A percentile compares a stretch with the other conserved stretches of the same genome.
Evolutionary conservation across 2,888 invertebrate genomes (phyloP).

Genomic region (Tromatobia lineatoria): DNA sequence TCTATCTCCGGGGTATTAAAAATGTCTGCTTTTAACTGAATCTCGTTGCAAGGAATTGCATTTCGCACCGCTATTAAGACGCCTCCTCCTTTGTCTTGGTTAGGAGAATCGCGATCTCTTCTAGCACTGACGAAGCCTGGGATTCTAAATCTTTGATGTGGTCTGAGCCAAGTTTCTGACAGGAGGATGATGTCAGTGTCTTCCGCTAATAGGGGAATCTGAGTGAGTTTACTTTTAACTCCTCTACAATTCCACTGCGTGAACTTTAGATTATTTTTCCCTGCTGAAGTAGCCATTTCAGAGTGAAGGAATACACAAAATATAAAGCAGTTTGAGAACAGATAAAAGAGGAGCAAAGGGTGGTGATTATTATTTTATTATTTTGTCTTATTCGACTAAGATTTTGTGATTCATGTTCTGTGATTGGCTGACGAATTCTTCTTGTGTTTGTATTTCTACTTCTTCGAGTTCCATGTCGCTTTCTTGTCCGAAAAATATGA

Average conservation of each 20-base stretch:
- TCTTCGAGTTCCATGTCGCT: conserved; percentile 1
- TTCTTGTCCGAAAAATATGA: background rate
- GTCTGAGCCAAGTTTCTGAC: conserved; percentile 25
- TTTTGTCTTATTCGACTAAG: conserved; percentile 3
- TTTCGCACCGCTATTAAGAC: conserved; percentile 1
- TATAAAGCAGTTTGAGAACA: conserved; percentile 1
- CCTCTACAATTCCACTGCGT: conserved; percentile 28
- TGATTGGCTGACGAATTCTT: background rate
- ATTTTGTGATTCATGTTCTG: conserved; percentile 3
- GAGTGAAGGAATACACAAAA: conserved; percentile 6
- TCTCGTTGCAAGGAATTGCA: conserved; percentile 5
- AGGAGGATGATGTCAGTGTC: conserved; percentile 27
- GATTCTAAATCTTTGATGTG: conserved; percentile 7
- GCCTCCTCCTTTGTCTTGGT: conserved; percentile 7
- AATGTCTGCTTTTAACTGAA: background rate
- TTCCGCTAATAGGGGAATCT: conserved; percentile 13
- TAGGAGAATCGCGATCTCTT: conserved; percentile 2
- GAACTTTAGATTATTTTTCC: conserved; percentile 8
- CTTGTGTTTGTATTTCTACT: conserved; percentile 6
- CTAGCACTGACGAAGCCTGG: conserved; percentile 4
- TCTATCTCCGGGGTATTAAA: conserved; percentile 29
- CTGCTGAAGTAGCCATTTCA: conserved; percentile 3
- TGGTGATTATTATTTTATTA: background rate
- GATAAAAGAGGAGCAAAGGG: conserved; percentile 1
- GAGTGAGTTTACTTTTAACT: conserved; percentile 20